A percentile compares a stretch with the other conserved stretches of the same genome.
These are phyloP conservation scores for Tenualosa ilisha DNA, from an alignment of 2,797 vertebrate genomes.

Conservation along the genomic window DNA sequence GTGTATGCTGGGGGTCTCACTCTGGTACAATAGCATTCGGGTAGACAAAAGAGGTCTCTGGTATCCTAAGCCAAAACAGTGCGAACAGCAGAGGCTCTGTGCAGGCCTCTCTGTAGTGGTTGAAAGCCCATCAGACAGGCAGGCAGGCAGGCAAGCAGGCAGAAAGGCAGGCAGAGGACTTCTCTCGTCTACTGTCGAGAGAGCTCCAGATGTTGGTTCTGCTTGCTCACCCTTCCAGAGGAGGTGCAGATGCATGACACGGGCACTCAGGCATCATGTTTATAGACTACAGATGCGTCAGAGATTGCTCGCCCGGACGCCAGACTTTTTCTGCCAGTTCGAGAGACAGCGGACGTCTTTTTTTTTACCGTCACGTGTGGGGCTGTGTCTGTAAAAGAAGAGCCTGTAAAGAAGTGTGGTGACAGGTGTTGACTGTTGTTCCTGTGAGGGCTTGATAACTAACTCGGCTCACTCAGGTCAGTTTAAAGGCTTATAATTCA, in stretches of 20 bases:
- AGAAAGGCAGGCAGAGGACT: neutral
- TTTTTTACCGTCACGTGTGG: neutral
- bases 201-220: conserved; percentile 36
- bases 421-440: conserved; percentile 15
- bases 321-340: neutral
- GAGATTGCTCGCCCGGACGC: neutral
- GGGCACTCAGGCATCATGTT: conserved; percentile 40
- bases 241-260: conserved; percentile 44
- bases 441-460: neutral
- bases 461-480: neutral
- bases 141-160: neutral
- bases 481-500: conserved; percentile 6
- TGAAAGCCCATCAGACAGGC: neutral
- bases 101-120: neutral
- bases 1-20: neutral
- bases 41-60: neutral
- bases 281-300: conserved; percentile 51
- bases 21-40: neutral
- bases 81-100: neutral
- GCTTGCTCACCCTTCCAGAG: conserved; percentile 20
- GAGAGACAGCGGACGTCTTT: neutral
- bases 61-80: neutral
- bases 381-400: neutral
- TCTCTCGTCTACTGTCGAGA: neutral
- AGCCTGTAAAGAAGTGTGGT: neutral